Evolutionary conservation across 2,113 vertebrate species (phyloP), one percentile per base, ranked within the genome.

Genomic region (Silurus glanis): DNA sequence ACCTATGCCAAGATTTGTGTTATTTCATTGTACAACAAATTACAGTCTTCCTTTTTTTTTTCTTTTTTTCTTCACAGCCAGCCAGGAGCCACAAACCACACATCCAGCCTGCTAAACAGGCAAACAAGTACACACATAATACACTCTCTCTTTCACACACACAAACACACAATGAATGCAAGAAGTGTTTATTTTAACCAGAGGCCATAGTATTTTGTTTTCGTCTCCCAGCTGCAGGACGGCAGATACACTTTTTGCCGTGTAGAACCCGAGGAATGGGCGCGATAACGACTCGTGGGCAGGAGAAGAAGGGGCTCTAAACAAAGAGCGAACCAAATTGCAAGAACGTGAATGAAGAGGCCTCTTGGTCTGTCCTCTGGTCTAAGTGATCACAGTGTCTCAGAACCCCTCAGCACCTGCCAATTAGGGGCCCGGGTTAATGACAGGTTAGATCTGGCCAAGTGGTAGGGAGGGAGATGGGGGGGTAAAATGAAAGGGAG

Each of bases 361-460:
- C 78, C 83, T 89, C 89, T 91, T 87, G 91, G 84, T 91, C 90
- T 91, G 91, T 93, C 92, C 90, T 89, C 90, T 93, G 88, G 91
- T 83, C 17, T 80, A 89, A 92, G 83, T 87, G 88, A 91, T 92
- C 92, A 89, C 88, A 92, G 82, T 66, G 88, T 88, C 91, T 93
- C 85, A 91, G 90, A 91, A 88, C 89, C 85, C 90, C 90, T 86
- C 87, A 91, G 91, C 89, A 95, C 91, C 92, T 94, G 92, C 89
- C 94, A 93, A 94, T 95, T 95, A 94, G 89, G 90, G 91, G 91
- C 92, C 91, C 0, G 28, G 83, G 88, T 92, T 95, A 95, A 95
- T 93, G 92, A 96, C 92, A 93, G 92, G 93, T 93, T 91, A 74
- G 88, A 71, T 75, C 7, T 71, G 83, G 79, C 85, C 83, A 83